Conservation (phyloP, 2,888 invertebrate genomes). For the Lissocephala sabroskyi region DNA sequence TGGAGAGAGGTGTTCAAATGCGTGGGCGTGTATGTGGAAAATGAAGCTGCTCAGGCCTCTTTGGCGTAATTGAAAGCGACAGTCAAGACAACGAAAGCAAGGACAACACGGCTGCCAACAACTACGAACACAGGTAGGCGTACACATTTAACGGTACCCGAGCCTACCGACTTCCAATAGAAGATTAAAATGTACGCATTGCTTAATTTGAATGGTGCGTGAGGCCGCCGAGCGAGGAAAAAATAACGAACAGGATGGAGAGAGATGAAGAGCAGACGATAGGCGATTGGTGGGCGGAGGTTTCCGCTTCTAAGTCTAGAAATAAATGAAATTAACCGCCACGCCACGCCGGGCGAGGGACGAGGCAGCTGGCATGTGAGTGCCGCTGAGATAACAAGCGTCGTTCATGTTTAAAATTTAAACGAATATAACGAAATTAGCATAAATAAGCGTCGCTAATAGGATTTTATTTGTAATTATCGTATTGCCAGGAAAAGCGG, state of each 20-base stretch:
- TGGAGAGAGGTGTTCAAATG: too few species aligned
- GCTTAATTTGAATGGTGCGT: constrained; percentile 49
- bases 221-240: too few species aligned
- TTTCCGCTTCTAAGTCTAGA: too few species aligned
- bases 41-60: too few species aligned
- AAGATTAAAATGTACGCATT: constrained; percentile 58
- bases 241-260: too few species aligned
- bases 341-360: too few species aligned
- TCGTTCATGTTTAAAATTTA: too few species aligned
- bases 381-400: too few species aligned
- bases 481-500: constrained; percentile 46
- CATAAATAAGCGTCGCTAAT: constrained; percentile 57
- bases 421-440: constrained; percentile 51
- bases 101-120: constrained; percentile 41
- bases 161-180: constrained; percentile 30
- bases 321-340: constrained; percentile 5
- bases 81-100: too few species aligned
- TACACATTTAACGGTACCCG: constrained; percentile 37
- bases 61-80: constrained; percentile 60
- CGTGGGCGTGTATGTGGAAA: too few species aligned
- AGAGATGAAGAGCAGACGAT: too few species aligned
- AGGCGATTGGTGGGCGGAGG: background rate
- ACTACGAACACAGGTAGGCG: constrained; percentile 22
- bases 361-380: too few species aligned
- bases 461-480: constrained; percentile 59